Conservation (phyloP, 92 coral and sea anemone species). For the Pocillopora grandis region DNA sequence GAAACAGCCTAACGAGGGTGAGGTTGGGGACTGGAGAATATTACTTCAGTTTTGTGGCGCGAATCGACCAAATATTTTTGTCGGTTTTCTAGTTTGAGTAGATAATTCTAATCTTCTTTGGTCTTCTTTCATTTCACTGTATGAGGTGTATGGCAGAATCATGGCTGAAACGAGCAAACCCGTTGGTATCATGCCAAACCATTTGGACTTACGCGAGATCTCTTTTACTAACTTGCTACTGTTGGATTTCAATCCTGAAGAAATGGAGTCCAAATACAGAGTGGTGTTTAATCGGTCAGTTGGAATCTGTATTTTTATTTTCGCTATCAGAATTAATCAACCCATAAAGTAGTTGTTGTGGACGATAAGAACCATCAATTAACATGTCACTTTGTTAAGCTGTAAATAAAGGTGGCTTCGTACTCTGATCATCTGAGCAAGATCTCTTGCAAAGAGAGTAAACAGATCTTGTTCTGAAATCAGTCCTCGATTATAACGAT, state of each 20-base stretch:
- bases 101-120: background rate
- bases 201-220: slow-evolving; percentile 85
- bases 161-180: slow-evolving; percentile 41
- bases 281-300: slow-evolving; percentile 95
- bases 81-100: no score
- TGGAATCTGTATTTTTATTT: background rate
- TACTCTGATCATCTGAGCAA: no score
- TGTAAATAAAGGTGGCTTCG: no score
- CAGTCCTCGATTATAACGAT: no score
- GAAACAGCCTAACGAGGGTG: no score
- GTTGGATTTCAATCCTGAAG: slow-evolving; percentile 89
- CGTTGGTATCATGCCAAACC: slow-evolving; percentile 80
- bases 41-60: slow-evolving; percentile 28
- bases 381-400: background rate
- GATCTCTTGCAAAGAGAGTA: no score
- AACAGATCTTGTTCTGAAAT: no score
- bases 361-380: background rate
- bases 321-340: background rate
- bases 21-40: background rate
- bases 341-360: background rate
- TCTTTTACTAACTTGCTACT: slow-evolving; percentile 87
- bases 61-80: background rate
- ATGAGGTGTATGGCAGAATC: background rate
- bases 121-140: background rate
- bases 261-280: slow-evolving; percentile 90